Base-by-base conservation (phyloP, 2,888 invertebrate species). In the Leucophenga montana region DNA sequence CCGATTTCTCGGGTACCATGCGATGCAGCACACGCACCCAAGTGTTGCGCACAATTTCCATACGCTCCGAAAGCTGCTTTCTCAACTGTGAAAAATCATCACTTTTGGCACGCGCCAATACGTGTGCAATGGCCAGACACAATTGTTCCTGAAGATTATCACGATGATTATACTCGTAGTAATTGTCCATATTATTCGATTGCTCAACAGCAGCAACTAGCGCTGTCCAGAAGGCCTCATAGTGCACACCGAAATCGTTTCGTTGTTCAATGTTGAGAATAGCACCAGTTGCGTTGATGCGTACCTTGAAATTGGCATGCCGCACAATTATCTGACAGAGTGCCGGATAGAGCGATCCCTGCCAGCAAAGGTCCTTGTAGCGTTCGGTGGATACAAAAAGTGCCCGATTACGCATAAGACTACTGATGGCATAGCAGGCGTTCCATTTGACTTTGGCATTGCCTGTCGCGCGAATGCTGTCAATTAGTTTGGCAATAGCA, bases 401-500 rank as follows among this genome's bases (percentile, higher is more conserved):
- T 0, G 75, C 72, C 3, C 90, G 89, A 83, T 93, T 93, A 80
- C 91, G 93, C 89, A 97, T 91, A 72, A 95, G 91, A 80, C 94
- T 95, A 27, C 95, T 95, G 69, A 96, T 89, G 0, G 96, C 96
- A 86, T 96, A 95, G 86, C 97, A 97, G 0, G 96, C 94, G 88
- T 97, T 97, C 97, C 97, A 97, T 67, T 95, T 91, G 48, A 96
- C 95, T 90, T 97, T 97, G 92, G 96, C 95, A 86, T 93, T 93
- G 65, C 92, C 91, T 33, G 93, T 94, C 48, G 91, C 91, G 9
- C 91, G 91, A 18, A 94, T 92, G 86, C 93, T 94, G 77, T 92
- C 92, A 67, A 94, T 89, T 57, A 97, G 90, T 78, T 92, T 92
- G 75, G 90, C 89, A 73, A 95, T 91, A 3, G 93, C 93, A 0